Base-by-base conservation (phyloP, 2,797 vertebrate species). In the Notolepis coatsorum region DNA sequence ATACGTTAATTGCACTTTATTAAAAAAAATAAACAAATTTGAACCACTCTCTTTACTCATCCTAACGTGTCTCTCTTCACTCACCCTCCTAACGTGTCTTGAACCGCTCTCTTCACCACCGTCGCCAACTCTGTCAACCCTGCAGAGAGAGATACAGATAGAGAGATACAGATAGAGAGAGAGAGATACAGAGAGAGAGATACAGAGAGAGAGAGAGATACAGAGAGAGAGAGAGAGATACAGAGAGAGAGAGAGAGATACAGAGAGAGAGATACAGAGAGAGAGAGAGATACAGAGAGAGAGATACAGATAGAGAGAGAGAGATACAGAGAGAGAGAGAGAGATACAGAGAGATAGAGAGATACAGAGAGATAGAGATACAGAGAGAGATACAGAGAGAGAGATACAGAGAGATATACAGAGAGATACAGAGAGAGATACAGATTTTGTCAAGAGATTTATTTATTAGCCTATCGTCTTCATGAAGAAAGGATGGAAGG, bases 91-190 rank as follows among this genome's bases (percentile, higher is more conserved):
- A 99, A 88, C 30, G 95, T 91, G 72, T 91, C 91, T 78, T 93
- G 95, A 4, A 99, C 97, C 0, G 95, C 93, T 82, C 91, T 94
- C 88, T 99, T 99, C 85, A 97, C 95, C 43, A 94, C 89, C 8
- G 93, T 95, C 80, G 96, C 96, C 77, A 99, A 77, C 73, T 95
- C 95, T 2, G 88, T 94, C 74, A 99, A 76, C 59, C 97, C 97
- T 99, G 84, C 21, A 53, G 65, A 51, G 6, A 67, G 2, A 66
- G 20, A 39, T 3, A 61, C 13, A 17, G 7, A 42, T 7, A 24
- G 3, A 21, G 12, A 8, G 1, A 7, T 24, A 31, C 24, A 56
- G 23, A 21, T 7, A 12, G 4, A 15, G 50, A 37, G 12, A 46
- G 21, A 5, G 38, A 41, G 38, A 39, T 12, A 39, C 13, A 39